Conservation (phyloP, 53 echinoderm and acorn worm species). For the Holothuria scabra region DNA sequence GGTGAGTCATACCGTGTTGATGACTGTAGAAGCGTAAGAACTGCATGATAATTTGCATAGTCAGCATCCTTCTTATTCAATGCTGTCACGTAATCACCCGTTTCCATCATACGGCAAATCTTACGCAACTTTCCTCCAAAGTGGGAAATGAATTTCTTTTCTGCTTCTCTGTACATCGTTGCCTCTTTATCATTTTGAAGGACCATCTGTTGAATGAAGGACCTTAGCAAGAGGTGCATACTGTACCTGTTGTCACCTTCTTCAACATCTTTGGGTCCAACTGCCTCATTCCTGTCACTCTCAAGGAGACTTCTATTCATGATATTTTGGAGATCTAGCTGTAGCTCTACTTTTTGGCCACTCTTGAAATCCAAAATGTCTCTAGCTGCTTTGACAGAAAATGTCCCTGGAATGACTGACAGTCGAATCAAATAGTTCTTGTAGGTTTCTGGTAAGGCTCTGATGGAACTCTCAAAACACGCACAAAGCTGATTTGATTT, state of each 20-base stretch:
- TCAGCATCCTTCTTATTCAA: slow-evolving; percentile 53
- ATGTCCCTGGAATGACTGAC: slow-evolving; percentile 89
- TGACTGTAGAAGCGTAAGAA: slow-evolving; percentile 35
- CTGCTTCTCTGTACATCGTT: slow-evolving; percentile 59
- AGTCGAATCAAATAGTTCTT: slow-evolving; percentile 70
- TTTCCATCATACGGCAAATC: slow-evolving; percentile 40
- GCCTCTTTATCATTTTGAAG: slow-evolving; percentile 52
- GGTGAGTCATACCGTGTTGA: slow-evolving; percentile 41
- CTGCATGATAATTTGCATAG: slow-evolving; percentile 45
- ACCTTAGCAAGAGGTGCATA: slow-evolving; percentile 85
- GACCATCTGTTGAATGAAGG: slow-evolving; percentile 80
- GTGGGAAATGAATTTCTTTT: slow-evolving; percentile 72
- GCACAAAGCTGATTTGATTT: slow-evolving; percentile 72
- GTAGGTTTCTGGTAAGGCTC: slow-evolving; percentile 68
- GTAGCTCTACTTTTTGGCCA: slow-evolving; percentile 60
- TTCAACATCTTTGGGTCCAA: slow-evolving; percentile 48
- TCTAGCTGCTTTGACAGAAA: slow-evolving; percentile 81
- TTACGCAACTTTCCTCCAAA: slow-evolving; percentile 48
- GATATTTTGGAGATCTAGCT: slow-evolving; percentile 82
- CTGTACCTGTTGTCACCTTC: slow-evolving; percentile 65
- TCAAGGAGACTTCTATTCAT: slow-evolving; percentile 91
- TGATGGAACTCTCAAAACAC: slow-evolving; percentile 75
- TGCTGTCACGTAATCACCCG: slow-evolving; percentile 28
- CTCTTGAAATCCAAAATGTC: slow-evolving; percentile 67
- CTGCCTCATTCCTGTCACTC: slow-evolving; percentile 65